Evolutionary conservation across 2,888 invertebrate genomes (phyloP).

Genomic region (Pedicia rivosa): DNA sequence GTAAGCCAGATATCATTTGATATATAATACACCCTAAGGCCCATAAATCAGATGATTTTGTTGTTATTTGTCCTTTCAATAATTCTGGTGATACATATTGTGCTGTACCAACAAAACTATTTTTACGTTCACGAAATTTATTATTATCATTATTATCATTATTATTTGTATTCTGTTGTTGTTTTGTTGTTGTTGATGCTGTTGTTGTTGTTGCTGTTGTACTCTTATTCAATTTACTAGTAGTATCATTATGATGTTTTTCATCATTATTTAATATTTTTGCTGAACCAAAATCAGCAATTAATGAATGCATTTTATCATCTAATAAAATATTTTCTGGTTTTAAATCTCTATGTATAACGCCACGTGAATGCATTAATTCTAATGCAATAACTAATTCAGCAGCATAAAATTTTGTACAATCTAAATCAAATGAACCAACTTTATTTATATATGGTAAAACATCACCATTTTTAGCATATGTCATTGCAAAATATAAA

Average conservation of each 20-base stretch:
- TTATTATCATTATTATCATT: constrained; percentile 15
- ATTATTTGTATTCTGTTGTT: constrained; percentile 10
- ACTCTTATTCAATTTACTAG: constrained; percentile 13
- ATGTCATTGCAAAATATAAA: constrained; percentile 89
- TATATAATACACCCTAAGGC: constrained; percentile 93
- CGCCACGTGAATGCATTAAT: constrained; percentile 71
- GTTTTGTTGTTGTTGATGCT: constrained; percentile 4
- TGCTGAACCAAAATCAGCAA: constrained; percentile 95
- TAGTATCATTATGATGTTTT: background rate
- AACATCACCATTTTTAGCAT: constrained; percentile 90
- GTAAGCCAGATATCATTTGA: constrained; percentile 89
- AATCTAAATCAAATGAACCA: constrained; percentile 75
- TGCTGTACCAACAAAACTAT: constrained; percentile 93
- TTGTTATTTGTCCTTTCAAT: constrained; percentile 60
- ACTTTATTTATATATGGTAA: constrained; percentile 81
- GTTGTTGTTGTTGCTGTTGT: constrained; percentile 9
- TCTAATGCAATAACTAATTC: constrained; percentile 87
- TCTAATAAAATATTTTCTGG: constrained; percentile 92
- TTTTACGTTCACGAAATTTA: constrained; percentile 3
- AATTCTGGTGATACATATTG: constrained; percentile 98
- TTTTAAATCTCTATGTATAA: constrained; percentile 93
- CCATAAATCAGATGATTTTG: constrained; percentile 84
- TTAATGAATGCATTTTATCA: constrained; percentile 88
- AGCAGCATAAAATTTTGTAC: constrained; percentile 85
- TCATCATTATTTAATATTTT: constrained; percentile 46